These are phyloP conservation scores for Hirundo rustica DNA, from an alignment of 2,797 vertebrate genomes.

Conservation along the genomic window DNA sequence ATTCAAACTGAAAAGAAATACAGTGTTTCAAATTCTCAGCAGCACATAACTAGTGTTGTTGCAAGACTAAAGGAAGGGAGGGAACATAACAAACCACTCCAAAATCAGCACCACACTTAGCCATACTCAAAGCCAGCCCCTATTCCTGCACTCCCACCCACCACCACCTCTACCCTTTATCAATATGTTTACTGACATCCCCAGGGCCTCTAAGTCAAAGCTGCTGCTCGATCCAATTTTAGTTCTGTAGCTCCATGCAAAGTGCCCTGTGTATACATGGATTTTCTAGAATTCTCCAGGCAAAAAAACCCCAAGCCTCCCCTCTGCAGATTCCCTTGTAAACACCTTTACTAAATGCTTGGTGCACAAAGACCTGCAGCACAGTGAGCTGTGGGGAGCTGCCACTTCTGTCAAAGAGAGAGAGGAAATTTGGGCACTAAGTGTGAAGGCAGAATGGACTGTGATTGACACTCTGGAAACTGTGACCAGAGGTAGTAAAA, in stretches of 20 bases:
- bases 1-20: not conserved
- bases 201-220: not conserved
- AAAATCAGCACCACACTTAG: not conserved
- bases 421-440: not conserved
- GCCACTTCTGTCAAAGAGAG: not conserved
- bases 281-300: slow-evolving; percentile 6
- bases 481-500: not conserved
- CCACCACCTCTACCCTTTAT: not conserved
- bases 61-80: not conserved
- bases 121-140: not conserved
- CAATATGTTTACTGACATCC: not conserved
- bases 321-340: not conserved
- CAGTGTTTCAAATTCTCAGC: not conserved
- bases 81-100: not conserved
- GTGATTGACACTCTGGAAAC: not conserved
- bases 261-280: not conserved
- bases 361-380: not conserved
- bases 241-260: not conserved
- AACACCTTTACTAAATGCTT: not conserved
- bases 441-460: not conserved
- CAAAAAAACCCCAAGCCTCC: not conserved
- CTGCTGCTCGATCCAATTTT: not conserved
- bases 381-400: not conserved
- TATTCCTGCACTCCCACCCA: not conserved
- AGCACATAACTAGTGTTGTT: not conserved